Conservation (phyloP, 2,888 invertebrate species). For the Oxycera nigricornis region DNA sequence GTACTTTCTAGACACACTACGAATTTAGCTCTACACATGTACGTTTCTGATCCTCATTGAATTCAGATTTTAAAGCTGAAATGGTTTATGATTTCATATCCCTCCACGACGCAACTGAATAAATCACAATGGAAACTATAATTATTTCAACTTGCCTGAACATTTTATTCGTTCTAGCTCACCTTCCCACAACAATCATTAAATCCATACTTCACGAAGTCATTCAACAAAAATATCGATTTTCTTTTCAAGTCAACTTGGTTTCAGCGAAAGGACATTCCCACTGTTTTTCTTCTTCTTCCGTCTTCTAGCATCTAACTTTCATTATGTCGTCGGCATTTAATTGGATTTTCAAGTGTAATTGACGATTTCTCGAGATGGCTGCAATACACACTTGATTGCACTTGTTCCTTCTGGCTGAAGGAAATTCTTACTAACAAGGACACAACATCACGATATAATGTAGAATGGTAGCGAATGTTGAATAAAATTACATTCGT, state of each 20-base stretch:
- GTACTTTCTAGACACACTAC: too few species aligned
- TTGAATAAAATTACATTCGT: neutral
- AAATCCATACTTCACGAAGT: neutral
- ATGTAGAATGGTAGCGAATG: neutral
- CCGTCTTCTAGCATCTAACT: neutral
- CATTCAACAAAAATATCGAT: conserved; percentile 28
- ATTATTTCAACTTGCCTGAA: too few species aligned
- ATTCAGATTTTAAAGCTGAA: too few species aligned
- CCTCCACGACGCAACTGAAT: too few species aligned
- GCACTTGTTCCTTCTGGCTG: conserved; percentile 17
- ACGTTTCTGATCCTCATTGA: too few species aligned
- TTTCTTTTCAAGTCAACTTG: conserved; percentile 11
- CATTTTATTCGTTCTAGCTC: neutral
- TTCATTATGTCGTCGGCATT: conserved; percentile 44
- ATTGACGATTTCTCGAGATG: conserved; percentile 41
- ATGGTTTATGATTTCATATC: too few species aligned
- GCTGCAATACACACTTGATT: neutral
- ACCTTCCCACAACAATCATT: conserved; percentile 8
- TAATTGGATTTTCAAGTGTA: conserved; percentile 47
- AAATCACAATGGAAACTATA: too few species aligned
- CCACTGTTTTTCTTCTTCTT: neutral
- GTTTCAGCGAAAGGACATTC: neutral
- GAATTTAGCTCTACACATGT: too few species aligned
- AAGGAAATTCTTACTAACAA: conserved; percentile 9
- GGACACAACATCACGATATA: neutral